Evolutionary conservation across 2,113 vertebrate species (phyloP).

Genomic region (Calyptommatus sinebrachiatus): DNA sequence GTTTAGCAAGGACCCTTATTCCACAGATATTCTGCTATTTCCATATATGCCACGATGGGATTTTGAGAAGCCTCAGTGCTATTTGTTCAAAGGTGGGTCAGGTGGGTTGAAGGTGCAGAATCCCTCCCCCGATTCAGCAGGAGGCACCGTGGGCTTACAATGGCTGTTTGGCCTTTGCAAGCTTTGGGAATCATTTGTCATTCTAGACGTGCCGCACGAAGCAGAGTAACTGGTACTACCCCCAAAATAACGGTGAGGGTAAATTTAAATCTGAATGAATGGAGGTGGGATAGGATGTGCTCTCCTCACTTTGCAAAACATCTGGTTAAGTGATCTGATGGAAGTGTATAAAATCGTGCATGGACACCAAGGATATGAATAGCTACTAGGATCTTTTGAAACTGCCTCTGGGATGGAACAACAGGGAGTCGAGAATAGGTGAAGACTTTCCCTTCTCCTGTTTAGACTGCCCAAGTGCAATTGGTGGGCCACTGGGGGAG

Average conservation of each 20-base stretch:
- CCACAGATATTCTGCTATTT: conserved; percentile 8
- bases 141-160: not conserved
- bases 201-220: not conserved
- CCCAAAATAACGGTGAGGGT: not conserved
- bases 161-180: not conserved
- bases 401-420: too few species aligned
- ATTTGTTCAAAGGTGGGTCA: not conserved
- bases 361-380: too few species aligned
- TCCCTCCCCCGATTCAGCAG: not conserved
- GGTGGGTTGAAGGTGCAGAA: not conserved
- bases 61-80: not conserved
- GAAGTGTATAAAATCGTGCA: too few species aligned
- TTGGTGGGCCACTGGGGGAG: too few species aligned
- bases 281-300: not conserved
- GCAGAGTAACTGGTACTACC: not conserved
- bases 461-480: too few species aligned
- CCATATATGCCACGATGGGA: not conserved
- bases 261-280: not conserved
- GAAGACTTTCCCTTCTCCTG: too few species aligned
- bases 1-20: not conserved
- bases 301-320: too few species aligned
- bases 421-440: too few species aligned
- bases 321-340: too few species aligned
- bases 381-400: too few species aligned
- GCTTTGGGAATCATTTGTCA: not conserved